Base-by-base conservation (phyloP, 1,140 invertebrate genomes). In the Arion vulgaris region DNA sequence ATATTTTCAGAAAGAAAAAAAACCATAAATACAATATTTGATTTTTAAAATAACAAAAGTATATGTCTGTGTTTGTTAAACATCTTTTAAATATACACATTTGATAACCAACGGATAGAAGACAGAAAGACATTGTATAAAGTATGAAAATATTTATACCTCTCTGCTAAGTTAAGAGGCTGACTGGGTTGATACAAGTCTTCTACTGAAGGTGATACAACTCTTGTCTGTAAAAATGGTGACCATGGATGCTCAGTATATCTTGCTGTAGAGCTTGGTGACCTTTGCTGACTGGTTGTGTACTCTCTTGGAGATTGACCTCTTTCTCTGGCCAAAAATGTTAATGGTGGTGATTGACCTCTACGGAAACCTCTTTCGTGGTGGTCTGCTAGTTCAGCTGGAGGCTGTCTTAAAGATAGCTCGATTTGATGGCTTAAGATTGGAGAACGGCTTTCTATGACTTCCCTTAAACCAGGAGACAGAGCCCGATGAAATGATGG, bases 291-390 rank as follows among this genome's bases (percentile, higher is more conserved):
- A 28, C 38, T 38, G 26, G 13, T 9, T 73, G 71, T 28, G 26
- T 73, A 73, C 19, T 39, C 36, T 57, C 74, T 15, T 39, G 57
- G 57, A 34, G 36, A 11, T 41, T 36, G 68, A 49, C 66, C 32
- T 71, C 68, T 41, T 17, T 80, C 78, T 17, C 78, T 57, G 78
- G 78, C 78, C 9, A 71, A 38, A 51, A 80, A 80, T 28, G 78
- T 71, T 71, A 68, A 68, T 17, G 76, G 74, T 9, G 74, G 74
- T 49, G 74, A 76, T 49, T 26, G 49, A 5, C 38, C 7, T 51
- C 68, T 45, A 32, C 17, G 66, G 26, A 39, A 1, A 41, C 38
- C 23, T 39, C 17, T 72, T 0, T 19, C 36, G 41, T n/a, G 2
- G 32, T 68, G 36, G 76, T 26, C 23, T 41, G 76, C 4, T 23